Conservation (phyloP, 2,797 vertebrate genomes). For the Antennarius maculatus region DNA sequence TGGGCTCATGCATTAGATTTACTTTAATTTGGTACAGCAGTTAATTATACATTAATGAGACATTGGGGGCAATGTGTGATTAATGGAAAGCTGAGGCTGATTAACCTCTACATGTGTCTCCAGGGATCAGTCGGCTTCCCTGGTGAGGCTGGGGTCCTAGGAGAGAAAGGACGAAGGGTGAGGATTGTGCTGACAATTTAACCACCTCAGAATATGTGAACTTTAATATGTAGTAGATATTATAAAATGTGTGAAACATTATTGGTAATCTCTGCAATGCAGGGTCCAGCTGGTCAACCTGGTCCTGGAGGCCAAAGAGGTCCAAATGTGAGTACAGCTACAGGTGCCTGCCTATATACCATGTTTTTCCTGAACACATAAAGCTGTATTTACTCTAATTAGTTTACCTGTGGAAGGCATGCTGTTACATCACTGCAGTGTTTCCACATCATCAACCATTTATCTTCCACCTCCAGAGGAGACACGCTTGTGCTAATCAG, state of each 20-base stretch:
- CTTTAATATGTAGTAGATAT: background rate
- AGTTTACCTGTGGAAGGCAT: conserved; percentile 30
- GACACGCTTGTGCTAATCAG: conserved; percentile 55
- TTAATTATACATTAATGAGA: conserved; percentile 83
- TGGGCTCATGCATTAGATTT: conserved; percentile 73
- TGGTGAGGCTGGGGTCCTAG: conserved; percentile 81
- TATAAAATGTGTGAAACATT: conserved; percentile 22
- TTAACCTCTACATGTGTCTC: conserved; percentile 73
- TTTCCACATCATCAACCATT: conserved; percentile 41
- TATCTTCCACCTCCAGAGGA: conserved; percentile 40
- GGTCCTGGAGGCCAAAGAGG: conserved; percentile 88
- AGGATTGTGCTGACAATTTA: conserved; percentile 53
- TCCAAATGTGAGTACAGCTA: conserved; percentile 82
- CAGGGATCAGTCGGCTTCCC: conserved; percentile 90
- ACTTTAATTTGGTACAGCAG: conserved; percentile 77
- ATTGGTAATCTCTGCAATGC: conserved; percentile 47
- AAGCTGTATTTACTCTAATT: conserved; percentile 26
- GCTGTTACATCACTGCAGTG: conserved; percentile 31
- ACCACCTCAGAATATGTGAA: conserved; percentile 15
- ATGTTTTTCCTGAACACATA: background rate
- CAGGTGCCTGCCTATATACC: background rate
- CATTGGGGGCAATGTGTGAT: conserved; percentile 70
- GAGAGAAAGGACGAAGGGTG: conserved; percentile 95
- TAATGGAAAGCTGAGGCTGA: conserved; percentile 71
- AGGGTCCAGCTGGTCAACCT: conserved; percentile 89